Percentiles rank a stretch among this genome's conserved stretches.
Conservation (phyloP, 1,140 invertebrate species). For the Drosophila navojoa region DNA sequence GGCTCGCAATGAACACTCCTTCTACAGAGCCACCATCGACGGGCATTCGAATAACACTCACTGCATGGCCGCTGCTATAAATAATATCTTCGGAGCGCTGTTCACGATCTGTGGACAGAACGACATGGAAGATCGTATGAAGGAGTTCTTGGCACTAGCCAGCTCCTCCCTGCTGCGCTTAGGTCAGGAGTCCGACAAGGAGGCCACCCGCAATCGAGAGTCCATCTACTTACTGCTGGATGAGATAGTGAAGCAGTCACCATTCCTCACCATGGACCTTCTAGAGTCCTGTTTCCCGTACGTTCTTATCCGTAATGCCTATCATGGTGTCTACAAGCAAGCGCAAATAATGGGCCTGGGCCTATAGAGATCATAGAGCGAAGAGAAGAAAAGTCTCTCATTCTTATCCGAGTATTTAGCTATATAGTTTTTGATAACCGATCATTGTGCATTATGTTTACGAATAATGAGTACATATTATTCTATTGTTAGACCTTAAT, state of each 20-base stretch:
- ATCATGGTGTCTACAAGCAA: constrained; percentile 96
- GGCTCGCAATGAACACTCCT: constrained; percentile 94
- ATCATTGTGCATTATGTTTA: constrained; percentile 50
- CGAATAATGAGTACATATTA: constrained; percentile 34
- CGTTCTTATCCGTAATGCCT: constrained; percentile 97
- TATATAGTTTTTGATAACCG: constrained; percentile 41
- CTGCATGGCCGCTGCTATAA: constrained; percentile 97
- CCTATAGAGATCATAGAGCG: constrained; percentile 42
- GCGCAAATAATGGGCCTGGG: constrained; percentile 86
- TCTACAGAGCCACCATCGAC: constrained; percentile 95
- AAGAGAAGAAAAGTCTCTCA: background rate
- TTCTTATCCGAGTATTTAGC: constrained; percentile 45
- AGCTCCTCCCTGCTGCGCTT: constrained; percentile 97
- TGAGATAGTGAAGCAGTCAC: constrained; percentile 98
- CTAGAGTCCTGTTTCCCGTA: constrained; percentile 99
- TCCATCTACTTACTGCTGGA: constrained; percentile 98
- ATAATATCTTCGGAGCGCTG: constrained; percentile 97
- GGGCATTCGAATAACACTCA: constrained; percentile 99
- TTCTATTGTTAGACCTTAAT: constrained; percentile 66
- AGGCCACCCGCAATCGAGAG: constrained; percentile 96
- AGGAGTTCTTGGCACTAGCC: constrained; percentile 98
- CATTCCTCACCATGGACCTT: constrained; percentile 98
- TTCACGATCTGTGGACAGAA: constrained; percentile 97
- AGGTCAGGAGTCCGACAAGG: constrained; percentile 97
- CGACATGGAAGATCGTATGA: constrained; percentile 98